These are phyloP conservation scores for Drosophila mimica DNA, from an alignment of 2,888 invertebrate species.

Conservation along the genomic window DNA sequence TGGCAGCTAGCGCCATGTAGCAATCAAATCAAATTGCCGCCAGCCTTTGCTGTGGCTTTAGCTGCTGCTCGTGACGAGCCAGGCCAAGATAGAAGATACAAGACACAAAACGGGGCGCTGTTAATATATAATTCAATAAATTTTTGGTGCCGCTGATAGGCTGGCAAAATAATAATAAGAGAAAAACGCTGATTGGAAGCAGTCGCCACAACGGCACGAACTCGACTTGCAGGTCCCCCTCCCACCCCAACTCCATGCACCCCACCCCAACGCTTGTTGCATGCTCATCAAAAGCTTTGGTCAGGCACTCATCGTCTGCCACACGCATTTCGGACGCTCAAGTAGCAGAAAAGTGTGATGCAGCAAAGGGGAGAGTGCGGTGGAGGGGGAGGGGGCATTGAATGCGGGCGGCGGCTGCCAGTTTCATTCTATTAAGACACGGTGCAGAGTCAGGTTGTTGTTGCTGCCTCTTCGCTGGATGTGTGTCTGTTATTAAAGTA, in stretches of 20 bases:
- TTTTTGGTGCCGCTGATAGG: constrained; percentile 56
- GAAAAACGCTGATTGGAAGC: constrained; percentile 58
- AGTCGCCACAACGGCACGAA: constrained; percentile 42
- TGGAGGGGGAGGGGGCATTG: constrained; percentile 10
- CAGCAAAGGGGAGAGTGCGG: not conserved
- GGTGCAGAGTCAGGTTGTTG: constrained; percentile 57
- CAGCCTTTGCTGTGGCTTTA: constrained; percentile 9
- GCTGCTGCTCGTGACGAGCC: constrained; percentile 46
- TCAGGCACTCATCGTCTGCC: constrained; percentile 54
- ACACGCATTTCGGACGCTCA: constrained; percentile 70
- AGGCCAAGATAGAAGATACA: constrained; percentile 2
- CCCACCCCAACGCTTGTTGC: not conserved
- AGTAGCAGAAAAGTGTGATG: constrained; percentile 57
- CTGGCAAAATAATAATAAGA: constrained; percentile 65
- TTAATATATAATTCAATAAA: constrained; percentile 75
- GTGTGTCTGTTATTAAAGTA: constrained; percentile 70
- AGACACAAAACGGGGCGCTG: constrained; percentile 41
- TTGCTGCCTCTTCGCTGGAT: constrained; percentile 32
- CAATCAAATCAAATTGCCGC: constrained; percentile 63
- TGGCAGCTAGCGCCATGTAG: constrained; percentile 46
- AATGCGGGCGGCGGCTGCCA: constrained; percentile 75
- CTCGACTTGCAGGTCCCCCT: not conserved
- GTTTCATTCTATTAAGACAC: constrained; percentile 69
- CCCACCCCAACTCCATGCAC: not conserved
- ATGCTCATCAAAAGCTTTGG: constrained; percentile 12